Evolutionary conservation across 2,113 vertebrate genomes (phyloP), one percentile per base, ranked within the genome.

Genomic region (Tympanuchus pallidicinctus): DNA sequence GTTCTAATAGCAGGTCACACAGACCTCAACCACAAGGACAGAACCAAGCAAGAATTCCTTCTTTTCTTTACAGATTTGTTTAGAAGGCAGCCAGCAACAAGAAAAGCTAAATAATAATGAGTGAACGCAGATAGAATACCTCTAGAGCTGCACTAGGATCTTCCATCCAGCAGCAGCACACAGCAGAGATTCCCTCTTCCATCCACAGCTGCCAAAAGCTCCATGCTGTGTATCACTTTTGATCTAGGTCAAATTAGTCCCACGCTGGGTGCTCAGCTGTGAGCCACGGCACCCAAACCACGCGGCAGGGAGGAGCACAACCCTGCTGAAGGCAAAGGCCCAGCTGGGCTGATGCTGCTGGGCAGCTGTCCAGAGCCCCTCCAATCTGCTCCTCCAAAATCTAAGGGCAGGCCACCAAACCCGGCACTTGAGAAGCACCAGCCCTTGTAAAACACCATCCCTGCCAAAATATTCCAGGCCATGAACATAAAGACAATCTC

Each of bases 391-490:
- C 43, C 82, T 56, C 82, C 74, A 64, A 61, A 73, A 71, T 1
- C 0, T 8, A 13, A 70, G 54, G 67, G 21, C 54, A 73, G 67
- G 50, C 54, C 34, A 70, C 19, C 63, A 65, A 52, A 86, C 16
- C n/a, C 38, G 82, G 86, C 45, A 8, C 78, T 86, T 63, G 81
- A 82, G 59, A 82, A 89, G 32, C 64, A 50, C 60, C 60, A 89
- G 76, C 54, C 19, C 74, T 93, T 34, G 60, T 13, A 76, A 32
- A 76, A 1, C 65, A 57, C 42, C 47, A 67, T 25, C 28, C 12
- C 79, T 95, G 88, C 94, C 82, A 95, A 95, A 95, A 73, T 54
- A 92, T 92, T 66, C 60, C 67, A 95, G 86, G 86, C 94, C 71
- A 69, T 86, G 86, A 94, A 86, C 63, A 94, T 48, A 89, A 79